Evolutionary conservation across 2,113 vertebrate genomes (phyloP).

Genomic region (Lycocorax pyrrhopterus): DNA sequence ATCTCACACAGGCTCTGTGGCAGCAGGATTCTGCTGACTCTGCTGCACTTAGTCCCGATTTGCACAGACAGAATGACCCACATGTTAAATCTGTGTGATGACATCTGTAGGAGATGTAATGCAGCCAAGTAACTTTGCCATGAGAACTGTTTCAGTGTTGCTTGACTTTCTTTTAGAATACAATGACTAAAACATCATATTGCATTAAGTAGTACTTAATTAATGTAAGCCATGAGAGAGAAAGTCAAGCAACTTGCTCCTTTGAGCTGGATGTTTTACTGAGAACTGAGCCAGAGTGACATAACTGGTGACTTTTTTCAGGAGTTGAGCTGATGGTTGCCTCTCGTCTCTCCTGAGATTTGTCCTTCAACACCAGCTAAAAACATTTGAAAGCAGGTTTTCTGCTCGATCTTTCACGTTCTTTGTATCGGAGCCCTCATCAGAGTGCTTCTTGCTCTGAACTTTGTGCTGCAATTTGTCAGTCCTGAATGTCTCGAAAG

Average conservation of each 20-base stretch:
- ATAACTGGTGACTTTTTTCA: background rate
- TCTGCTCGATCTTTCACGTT: background rate
- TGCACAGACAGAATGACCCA: background rate
- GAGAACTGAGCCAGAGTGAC: background rate
- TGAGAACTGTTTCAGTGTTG: background rate
- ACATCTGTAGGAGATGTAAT: background rate
- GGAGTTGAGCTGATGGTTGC: background rate
- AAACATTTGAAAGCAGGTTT: background rate
- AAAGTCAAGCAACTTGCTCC: background rate
- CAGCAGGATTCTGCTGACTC: background rate
- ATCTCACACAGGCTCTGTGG: background rate
- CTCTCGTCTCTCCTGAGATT: background rate
- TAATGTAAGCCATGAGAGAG: background rate
- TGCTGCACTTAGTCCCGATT: fast-evolving
- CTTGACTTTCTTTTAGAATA: background rate
- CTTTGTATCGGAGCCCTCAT: background rate
- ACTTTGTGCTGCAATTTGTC: background rate
- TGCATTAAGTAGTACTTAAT: background rate
- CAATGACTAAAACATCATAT: background rate
- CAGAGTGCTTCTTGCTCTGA: background rate
- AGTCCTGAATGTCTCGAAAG: background rate
- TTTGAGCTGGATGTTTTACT: background rate
- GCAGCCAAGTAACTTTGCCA: background rate
- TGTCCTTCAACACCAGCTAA: background rate
- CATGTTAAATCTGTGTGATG: background rate